Base-by-base conservation (phyloP, 2,797 vertebrate genomes). In the Diceros bicornis region DNA sequence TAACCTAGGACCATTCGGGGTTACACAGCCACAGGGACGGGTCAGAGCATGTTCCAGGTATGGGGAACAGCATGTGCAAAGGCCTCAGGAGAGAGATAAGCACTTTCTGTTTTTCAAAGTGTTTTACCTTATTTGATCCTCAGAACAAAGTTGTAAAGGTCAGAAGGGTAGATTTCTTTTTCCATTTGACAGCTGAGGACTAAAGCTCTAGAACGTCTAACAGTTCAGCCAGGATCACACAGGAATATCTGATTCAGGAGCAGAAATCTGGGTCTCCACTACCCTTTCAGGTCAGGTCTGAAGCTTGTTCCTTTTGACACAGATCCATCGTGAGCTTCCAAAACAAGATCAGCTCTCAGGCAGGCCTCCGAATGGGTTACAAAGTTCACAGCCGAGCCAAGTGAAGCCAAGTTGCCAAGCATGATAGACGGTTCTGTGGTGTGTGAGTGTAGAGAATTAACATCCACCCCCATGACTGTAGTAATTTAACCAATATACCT, bases 41-140 rank as follows among this genome's bases (percentile, higher is more conserved):
- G 41, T 4, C 27, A 5, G 59, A 18, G 47, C 52, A 13, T 41
- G 18, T 20, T 50, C 71, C 25, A 59, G 37, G 85, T 8, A 47
- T 23, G 29, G 55, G 83, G 37, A 84, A 44, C 9, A 5, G n/a
- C 41, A 1, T 5, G 2, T 10, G 29, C 2, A 9, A 85, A 82
- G 61, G 47, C 57, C 91, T 89, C n/a, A 1, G 55, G 21, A 29
- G n/a, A 86, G 52, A 93, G 91, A 94, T 41, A 90, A 96, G 62
- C 1, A 4, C 87, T 84, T 82, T 97, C 83, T 96, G 82, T 93
- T 88, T 93, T 84, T 78, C 50, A 7, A 71, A 57, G 61, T 29
- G 50, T 83, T 93, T 94, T 81, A 89, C 78, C 96, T 94, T 66
- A 64, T 93, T 74, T 97, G 97, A 86, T 91, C 82, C 89, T 71